Evolutionary conservation across 1,140 invertebrate species (phyloP).

Genomic region (Penaeus indicus): DNA sequence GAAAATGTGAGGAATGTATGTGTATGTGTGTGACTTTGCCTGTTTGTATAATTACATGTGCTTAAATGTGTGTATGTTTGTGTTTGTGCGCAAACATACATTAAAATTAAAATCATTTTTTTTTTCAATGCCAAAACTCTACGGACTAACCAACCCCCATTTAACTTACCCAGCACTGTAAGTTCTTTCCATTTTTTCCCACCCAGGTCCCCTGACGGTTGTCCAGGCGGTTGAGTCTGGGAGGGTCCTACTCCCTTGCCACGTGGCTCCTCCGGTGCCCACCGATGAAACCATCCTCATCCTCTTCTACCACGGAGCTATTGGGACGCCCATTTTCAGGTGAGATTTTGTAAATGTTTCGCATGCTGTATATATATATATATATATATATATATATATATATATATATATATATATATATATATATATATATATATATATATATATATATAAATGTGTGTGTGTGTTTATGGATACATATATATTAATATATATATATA

Average conservation of each 20-base stretch:
- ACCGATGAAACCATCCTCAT: slow-evolving; percentile 52
- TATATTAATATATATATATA: too few relatives aligned
- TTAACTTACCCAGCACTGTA: too few relatives aligned
- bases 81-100: neutral
- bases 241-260: slow-evolving; percentile 44
- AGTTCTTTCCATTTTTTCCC: neutral
- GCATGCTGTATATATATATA: too few relatives aligned
- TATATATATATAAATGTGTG: too few relatives aligned
- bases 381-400: too few relatives aligned
- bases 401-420: too few relatives aligned
- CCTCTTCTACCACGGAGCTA: slow-evolving; percentile 51
- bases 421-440: too few relatives aligned
- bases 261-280: slow-evolving; percentile 37
- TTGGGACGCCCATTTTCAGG: slow-evolving; percentile 55
- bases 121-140: neutral
- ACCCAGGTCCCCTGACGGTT: slow-evolving; percentile 51
- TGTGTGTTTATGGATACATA: too few relatives aligned
- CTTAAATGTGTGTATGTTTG: neutral
- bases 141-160: neutral
- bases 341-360: neutral
- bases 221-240: slow-evolving; percentile 44
- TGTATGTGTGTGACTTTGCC: neutral
- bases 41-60: neutral
- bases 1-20: neutral
- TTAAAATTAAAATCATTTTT: neutral